Conservation (phyloP, 2,797 vertebrate genomes). For the Nasua narica region DNA sequence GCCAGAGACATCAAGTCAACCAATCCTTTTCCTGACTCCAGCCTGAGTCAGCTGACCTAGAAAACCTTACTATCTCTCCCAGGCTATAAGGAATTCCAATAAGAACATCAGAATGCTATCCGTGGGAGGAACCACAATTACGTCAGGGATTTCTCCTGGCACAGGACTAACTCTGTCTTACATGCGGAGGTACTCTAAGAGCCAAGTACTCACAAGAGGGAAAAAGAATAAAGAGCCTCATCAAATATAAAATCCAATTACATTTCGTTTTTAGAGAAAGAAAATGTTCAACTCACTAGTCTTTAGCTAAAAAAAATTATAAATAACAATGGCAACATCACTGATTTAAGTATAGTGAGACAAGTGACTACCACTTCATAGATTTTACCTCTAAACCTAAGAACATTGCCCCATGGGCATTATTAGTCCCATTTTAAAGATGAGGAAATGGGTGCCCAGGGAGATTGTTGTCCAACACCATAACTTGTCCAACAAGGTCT, state of each 20-base stretch:
- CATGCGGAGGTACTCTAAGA: not conserved
- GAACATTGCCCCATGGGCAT: not conserved
- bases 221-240: not conserved
- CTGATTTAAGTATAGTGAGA: not conserved
- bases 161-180: not conserved
- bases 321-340: not conserved
- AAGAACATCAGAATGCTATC: conserved; percentile 18
- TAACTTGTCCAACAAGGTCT: not conserved
- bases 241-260: conserved; percentile 15
- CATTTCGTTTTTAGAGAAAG: conserved; percentile 8
- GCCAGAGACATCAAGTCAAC: conserved; percentile 49
- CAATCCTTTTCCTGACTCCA: not conserved
- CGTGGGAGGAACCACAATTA: not conserved
- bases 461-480: not conserved
- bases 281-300: not conserved
- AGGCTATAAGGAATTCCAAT: not conserved
- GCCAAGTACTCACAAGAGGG: not conserved
- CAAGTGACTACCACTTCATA: not conserved
- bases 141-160: not conserved
- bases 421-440: not conserved
- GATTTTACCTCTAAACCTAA: not conserved
- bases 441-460: not conserved
- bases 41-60: not conserved
- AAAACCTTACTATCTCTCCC: conserved; percentile 8
- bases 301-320: not conserved